Base-by-base conservation (phyloP, 23 tunicate species). In the Styela clava region DNA sequence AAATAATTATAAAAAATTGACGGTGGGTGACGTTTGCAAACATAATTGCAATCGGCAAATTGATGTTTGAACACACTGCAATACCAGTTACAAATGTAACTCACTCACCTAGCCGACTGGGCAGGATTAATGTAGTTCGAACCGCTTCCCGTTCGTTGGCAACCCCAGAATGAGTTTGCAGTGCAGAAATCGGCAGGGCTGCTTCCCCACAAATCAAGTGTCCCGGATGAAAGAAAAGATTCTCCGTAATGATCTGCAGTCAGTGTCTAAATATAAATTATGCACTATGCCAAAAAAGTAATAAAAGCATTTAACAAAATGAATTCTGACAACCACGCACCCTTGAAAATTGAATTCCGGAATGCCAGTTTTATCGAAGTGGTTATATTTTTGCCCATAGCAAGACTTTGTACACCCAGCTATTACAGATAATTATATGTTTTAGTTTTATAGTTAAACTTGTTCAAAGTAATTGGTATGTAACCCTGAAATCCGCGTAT, bases 151-250 rank as follows among this genome's bases (percentile, higher is more conserved):
- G 67, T 68, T 24, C 85, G 62, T 31, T 1, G 2, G 26, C 85
- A 82, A n/a, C 85, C 85, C 85, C 85, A 82, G 26, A 51, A 82
- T 36, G 85, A 62, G 30, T 82, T 82, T 82, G 83, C 85, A 22
- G 85, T 82, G 63, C 85, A 82, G 34, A 68, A 44, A 73, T 82
- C 85, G 33, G 85, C 78, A 20, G 85, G 85, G 21, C 52, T 28
- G 27, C 30, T 44, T 29, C 85, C 85, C 85, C 85, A 82, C 18
- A 82, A 28, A 70, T 82, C 85, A 21, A 68, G 62, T 16, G 23
- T 79, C 9, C 83, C 74, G 37, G 74, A 64, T 64, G 74, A 31
- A 21, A 64, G 74, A 19, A 79, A 68, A 16, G 74, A 16, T 51
- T 79, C 74, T 22, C 74, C 77, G 1, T 64, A 79, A 32, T 76